Evolutionary conservation across 2,888 invertebrate genomes (phyloP).

Genomic region (Drosophila siamana): DNA sequence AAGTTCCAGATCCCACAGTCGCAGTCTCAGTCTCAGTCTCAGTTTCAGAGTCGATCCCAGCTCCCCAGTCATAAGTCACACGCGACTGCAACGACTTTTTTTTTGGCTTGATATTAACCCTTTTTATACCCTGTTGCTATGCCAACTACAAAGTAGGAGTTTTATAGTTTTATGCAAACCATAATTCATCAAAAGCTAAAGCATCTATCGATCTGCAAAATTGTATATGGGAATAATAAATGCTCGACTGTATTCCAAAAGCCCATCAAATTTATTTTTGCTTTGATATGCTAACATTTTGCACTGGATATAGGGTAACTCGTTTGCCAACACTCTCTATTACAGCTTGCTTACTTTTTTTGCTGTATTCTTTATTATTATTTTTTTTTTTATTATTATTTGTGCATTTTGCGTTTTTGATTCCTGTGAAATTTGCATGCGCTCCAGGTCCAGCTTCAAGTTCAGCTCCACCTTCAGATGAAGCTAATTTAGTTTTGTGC

Average conservation of each 20-base stretch:
- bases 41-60: slow-evolving; percentile 19
- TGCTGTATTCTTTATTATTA: slow-evolving; percentile 60
- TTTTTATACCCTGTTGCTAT: slow-evolving; percentile 1
- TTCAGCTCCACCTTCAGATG: slow-evolving; percentile 20
- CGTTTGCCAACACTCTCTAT: background rate
- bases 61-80: slow-evolving; percentile 77
- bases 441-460: slow-evolving; percentile 44
- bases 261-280: too few species aligned
- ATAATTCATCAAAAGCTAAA: too few species aligned
- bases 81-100: slow-evolving; percentile 75
- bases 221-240: too few species aligned
- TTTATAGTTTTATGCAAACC: too few species aligned
- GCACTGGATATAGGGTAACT: background rate
- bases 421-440: slow-evolving; percentile 78
- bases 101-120: slow-evolving; percentile 58
- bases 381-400: slow-evolving; percentile 70
- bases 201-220: too few species aligned
- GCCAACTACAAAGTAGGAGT: background rate
- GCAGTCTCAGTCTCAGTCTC: slow-evolving; percentile 15
- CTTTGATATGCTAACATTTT: too few species aligned
- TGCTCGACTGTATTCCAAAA: too few species aligned
- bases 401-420: slow-evolving; percentile 62
- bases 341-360: background rate
- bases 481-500: slow-evolving; percentile 77
- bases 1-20: slow-evolving; percentile 14